These are phyloP conservation scores for Cathartes aura DNA, from an alignment of 2,113 vertebrate genomes.

Conservation along the genomic window DNA sequence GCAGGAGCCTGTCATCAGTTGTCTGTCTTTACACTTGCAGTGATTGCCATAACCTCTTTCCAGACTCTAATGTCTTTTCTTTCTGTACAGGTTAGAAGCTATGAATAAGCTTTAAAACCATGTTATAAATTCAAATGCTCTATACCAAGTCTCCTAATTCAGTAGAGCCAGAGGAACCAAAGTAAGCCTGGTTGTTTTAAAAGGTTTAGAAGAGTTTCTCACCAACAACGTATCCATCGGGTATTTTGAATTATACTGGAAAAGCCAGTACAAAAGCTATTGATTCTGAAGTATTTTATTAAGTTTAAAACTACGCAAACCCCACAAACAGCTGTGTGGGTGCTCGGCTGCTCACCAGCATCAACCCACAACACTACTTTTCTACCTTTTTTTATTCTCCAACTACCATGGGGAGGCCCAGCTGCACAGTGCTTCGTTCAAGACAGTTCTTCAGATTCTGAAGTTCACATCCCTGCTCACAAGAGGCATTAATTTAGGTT, in stretches of 20 bases:
- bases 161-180: neutral
- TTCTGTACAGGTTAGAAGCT: neutral
- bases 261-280: neutral
- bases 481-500: neutral
- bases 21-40: neutral
- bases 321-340: neutral
- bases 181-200: neutral
- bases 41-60: neutral
- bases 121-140: neutral
- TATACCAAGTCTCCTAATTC: neutral
- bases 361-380: neutral
- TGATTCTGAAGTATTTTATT: neutral
- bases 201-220: neutral
- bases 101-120: neutral
- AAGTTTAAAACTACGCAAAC: neutral
- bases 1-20: neutral
- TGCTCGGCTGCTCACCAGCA: accelerated
- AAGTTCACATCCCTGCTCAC: neutral
- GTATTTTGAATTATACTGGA: neutral
- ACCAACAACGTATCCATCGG: accelerated
- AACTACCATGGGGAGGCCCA: accelerated
- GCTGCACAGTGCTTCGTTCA: accelerated
- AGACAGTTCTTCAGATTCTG: neutral
- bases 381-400: neutral
- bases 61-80: neutral